Evolutionary conservation across 1,140 invertebrate species (phyloP), one percentile per base, ranked within the genome.

Genomic region (Cyrtorhinus lividipennis): DNA sequence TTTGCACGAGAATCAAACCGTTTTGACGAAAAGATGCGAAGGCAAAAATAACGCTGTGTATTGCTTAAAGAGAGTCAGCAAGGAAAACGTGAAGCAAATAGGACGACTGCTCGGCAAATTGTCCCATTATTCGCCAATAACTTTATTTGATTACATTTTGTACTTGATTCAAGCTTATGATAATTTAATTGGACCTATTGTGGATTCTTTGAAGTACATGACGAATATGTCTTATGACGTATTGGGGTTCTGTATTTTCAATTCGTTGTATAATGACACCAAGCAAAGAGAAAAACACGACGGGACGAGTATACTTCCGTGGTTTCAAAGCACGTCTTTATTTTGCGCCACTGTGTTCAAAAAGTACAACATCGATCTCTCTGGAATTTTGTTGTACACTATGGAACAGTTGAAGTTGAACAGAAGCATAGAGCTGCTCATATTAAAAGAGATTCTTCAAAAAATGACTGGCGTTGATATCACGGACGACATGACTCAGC

Each of bases 401-500:
- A 90, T 91, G 13, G 98, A 99, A 79, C 90, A 98, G 72, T 79
- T 99, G 1, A 98, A 98, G 75, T 86, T 88, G 25, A 65, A 63
- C 24, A 56, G 57, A 73, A 92, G 92, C 76, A 82, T 95, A 74
- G 94, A 98, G 78, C 77, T 99, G 65, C 76, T 99, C 23, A 87
- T 99, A 68, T 75, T 99, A 53, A 93, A 97, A 75, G 97, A 99
- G 77, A 91, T 99, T 67, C 90, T 99, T 61, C 92, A 97, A 76
- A 99, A 98, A 80, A 98, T 99, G 95, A 90, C 94, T 13, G 96
- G 96, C 1, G 93, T 99, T 65, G 96, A 99, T 78, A 87, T 94
- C 2, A 85, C 88, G 5, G 93, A 98, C 74, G 94, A 98, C 76
- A 89, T 98, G 79, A 99, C 95, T 0, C 78, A 86, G 38, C 94